A percentile compares a stretch with the other conserved stretches of the same genome.
phyloP scores from a whole-genome alignment of 2,113 vertebrate genomes.

The Acrocephalus kingi region DNA sequence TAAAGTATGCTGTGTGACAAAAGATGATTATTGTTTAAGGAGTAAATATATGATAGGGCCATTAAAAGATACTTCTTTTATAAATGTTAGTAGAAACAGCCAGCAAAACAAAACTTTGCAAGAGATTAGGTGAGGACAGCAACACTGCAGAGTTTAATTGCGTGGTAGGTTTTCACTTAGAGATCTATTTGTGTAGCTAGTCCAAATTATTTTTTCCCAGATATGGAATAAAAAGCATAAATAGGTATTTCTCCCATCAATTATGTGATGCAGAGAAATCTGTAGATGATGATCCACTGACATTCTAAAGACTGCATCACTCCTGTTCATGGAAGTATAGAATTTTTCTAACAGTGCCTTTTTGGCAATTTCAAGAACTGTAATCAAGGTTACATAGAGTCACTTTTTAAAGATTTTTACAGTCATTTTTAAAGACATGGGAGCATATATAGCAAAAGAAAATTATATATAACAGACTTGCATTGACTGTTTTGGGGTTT shows the following conservation, averaged over 20 bases:
- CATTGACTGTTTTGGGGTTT: not conserved
- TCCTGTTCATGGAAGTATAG: not conserved
- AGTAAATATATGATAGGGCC: conserved; percentile 8
- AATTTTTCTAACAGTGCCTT: not conserved
- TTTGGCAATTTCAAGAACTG: not conserved
- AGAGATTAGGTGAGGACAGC: not conserved
- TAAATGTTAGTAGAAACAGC: not conserved
- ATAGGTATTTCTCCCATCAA: not conserved
- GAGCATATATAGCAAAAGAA: not conserved
- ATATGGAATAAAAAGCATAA: not conserved
- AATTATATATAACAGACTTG: not conserved
- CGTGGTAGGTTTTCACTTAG: not conserved
- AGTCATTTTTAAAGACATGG: not conserved
- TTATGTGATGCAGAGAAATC: not conserved
- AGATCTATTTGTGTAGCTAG: not conserved
- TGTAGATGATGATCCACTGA: not conserved
- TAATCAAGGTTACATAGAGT: not conserved
- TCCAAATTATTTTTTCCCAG: not conserved
- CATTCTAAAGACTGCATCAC: not conserved
- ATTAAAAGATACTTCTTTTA: not conserved
- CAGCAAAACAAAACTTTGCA: not conserved
- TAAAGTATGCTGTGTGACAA: conserved; percentile 25
- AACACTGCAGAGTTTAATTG: not conserved
- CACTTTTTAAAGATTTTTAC: not conserved
- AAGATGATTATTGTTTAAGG: conserved; percentile 14